Percentiles rank a stretch among this genome's conserved stretches.
Evolutionary conservation across 2,888 invertebrate species (phyloP).

Genomic region (Leucoma salicis): DNA sequence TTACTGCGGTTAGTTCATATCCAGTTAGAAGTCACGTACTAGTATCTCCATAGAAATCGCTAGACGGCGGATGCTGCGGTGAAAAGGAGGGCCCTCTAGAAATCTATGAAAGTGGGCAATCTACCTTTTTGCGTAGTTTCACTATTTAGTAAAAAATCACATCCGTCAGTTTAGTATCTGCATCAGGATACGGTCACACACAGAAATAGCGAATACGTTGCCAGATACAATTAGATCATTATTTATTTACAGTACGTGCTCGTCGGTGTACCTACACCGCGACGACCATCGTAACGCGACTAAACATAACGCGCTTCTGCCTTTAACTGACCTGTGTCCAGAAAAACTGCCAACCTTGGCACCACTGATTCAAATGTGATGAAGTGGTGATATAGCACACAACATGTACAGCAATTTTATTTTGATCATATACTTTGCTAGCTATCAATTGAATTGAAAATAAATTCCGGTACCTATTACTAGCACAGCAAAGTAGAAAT

Average conservation of each 20-base stretch:
- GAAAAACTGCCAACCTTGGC: constrained; percentile 62
- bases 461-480: neutral
- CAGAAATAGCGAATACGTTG: constrained; percentile 65
- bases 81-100: constrained; percentile 68
- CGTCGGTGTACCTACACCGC: constrained; percentile 33
- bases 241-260: constrained; percentile 73
- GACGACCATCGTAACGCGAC: constrained; percentile 50
- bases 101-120: constrained; percentile 66
- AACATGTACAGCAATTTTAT: constrained; percentile 20
- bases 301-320: constrained; percentile 53
- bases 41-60: constrained; percentile 48
- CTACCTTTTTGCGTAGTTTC: constrained; percentile 25
- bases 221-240: constrained; percentile 77
- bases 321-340: constrained; percentile 52
- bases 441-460: constrained; percentile 1
- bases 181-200: constrained; percentile 43
- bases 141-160: constrained; percentile 24
- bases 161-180: constrained; percentile 15
- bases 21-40: constrained; percentile 39
- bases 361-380: constrained; percentile 46
- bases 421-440: constrained; percentile 10
- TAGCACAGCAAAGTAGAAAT: too few species aligned
- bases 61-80: constrained; percentile 44
- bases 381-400: constrained; percentile 38
- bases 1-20: constrained; percentile 21